These are phyloP conservation scores for Trissolcus basalis DNA, from an alignment of 1,140 invertebrate species.

Conservation along the genomic window DNA sequence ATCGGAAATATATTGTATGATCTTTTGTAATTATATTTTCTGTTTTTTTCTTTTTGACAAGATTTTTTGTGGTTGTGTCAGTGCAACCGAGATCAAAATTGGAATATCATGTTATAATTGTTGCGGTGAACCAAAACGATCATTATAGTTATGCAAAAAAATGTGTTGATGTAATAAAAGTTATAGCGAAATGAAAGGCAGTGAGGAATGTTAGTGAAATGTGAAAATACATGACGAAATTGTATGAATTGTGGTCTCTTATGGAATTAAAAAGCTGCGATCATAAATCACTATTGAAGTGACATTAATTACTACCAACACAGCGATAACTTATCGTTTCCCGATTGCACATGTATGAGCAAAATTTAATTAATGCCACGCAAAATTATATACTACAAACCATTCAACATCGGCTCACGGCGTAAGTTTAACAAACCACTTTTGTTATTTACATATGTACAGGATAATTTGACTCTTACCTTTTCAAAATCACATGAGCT, in stretches of 20 bases:
- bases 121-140: no score
- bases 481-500: background rate
- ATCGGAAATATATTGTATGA: no score
- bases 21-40: no score
- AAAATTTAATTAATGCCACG: conserved; percentile 59
- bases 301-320: conserved; percentile 58
- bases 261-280: conserved; percentile 37
- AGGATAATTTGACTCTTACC: conserved; percentile 14
- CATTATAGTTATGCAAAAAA: no score
- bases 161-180: no score
- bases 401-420: conserved; percentile 31
- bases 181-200: no score
- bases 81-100: no score
- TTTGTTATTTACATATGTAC: conserved; percentile 42
- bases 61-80: no score
- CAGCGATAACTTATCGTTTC: conserved; percentile 58
- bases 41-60: no score
- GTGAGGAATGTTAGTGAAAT: background rate
- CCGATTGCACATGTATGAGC: conserved; percentile 43
- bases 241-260: conserved; percentile 16
- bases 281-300: conserved; percentile 55
- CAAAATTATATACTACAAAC: conserved; percentile 52
- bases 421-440: conserved; percentile 40
- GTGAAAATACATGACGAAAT: conserved; percentile 1
- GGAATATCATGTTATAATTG: no score